Conservation (phyloP, 2,888 invertebrate genomes). For the Achlya flavicornis region DNA sequence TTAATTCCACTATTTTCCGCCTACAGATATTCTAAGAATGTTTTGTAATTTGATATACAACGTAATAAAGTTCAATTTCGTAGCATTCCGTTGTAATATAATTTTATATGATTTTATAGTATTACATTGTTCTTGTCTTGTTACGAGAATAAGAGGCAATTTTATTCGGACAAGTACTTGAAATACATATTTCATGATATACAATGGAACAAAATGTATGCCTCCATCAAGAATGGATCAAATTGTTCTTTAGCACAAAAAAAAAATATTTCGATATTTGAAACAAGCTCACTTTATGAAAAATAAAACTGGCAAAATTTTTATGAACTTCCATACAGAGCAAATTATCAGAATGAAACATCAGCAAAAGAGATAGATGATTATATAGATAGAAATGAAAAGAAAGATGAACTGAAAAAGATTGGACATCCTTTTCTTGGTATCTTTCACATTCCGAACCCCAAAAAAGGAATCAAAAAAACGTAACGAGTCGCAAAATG, state of each 20-base stretch:
- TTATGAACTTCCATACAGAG: no score
- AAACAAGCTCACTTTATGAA: background rate
- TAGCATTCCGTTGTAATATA: background rate
- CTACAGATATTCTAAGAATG: background rate
- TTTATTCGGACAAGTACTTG: background rate
- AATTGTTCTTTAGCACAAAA: background rate
- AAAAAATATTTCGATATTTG: background rate
- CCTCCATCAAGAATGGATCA: background rate
- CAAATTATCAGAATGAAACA: no score
- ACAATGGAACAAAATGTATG: background rate
- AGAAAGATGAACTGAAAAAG: background rate
- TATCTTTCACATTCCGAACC: background rate
- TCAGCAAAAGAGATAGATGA: no score
- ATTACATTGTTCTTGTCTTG: background rate
- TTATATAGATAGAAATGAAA: background rate
- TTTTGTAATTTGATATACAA: background rate
- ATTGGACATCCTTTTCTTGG: background rate
- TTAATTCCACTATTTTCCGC: background rate
- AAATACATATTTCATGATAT: background rate
- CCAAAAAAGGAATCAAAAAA: slow-evolving; percentile 19
- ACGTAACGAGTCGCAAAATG: slow-evolving; percentile 23
- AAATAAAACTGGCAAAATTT: no score
- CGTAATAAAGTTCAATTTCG: background rate
- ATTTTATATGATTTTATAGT: background rate
- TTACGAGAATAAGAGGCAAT: background rate